These are phyloP conservation scores for Cephus rjabovi DNA, from an alignment of 2,888 invertebrate species.

Conservation along the genomic window DNA sequence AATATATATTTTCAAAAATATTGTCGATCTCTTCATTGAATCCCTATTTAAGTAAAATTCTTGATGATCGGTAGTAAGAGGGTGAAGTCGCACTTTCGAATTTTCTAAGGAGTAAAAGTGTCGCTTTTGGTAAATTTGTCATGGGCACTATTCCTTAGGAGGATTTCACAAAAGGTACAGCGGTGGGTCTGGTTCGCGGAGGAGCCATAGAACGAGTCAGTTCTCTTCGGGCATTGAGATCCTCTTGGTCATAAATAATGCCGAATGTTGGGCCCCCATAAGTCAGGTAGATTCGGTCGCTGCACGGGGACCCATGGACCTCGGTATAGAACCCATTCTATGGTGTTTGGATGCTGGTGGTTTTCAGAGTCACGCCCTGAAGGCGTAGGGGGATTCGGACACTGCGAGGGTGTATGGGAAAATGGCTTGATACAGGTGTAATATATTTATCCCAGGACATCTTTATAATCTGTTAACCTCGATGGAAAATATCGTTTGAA, in stretches of 20 bases:
- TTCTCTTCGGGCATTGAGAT: conserved; percentile 44
- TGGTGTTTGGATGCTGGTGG: conserved; percentile 59
- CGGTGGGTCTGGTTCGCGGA: conserved; percentile 38
- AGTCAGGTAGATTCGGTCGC: conserved; percentile 62
- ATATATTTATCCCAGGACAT: conserved; percentile 54
- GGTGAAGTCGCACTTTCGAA: neutral
- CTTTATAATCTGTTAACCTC: conserved; percentile 60
- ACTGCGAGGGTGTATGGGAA: conserved; percentile 49
- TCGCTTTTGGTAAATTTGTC: conserved; percentile 33
- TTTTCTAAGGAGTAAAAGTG: conserved; percentile 11
- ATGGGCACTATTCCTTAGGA: conserved; percentile 25
- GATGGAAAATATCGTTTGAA: conserved; percentile 43
- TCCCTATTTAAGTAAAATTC: neutral
- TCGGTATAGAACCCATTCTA: conserved; percentile 35
- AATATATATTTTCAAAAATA: neutral
- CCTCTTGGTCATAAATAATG: conserved; percentile 60
- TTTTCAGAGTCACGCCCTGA: conserved; percentile 64
- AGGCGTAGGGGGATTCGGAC: conserved; percentile 21
- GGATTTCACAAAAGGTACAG: conserved; percentile 29
- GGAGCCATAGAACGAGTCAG: conserved; percentile 28
- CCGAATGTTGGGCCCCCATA: conserved; percentile 61
- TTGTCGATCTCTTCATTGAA: neutral
- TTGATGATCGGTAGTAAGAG: neutral
- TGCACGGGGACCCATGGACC: conserved; percentile 37
- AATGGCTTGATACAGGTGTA: conserved; percentile 57